A percentile compares a stretch with the other conserved stretches of the same genome.
Conservation (phyloP, 2,113 vertebrate genomes). For the Epinephelus moara region DNA sequence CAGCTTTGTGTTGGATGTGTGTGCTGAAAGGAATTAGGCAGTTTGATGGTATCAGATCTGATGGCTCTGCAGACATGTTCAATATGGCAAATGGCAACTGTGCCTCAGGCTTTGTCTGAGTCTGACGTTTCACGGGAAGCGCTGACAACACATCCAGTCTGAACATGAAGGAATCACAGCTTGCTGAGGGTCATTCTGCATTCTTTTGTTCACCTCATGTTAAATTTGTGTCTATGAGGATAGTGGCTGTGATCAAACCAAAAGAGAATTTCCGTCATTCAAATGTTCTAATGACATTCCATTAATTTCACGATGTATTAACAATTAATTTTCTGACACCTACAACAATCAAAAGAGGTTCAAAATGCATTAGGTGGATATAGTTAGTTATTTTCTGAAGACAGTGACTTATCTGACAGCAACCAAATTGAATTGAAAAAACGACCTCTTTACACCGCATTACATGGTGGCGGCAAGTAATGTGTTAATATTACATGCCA, state of each 20-base stretch:
- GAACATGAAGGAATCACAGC: not conserved
- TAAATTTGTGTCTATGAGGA: not conserved
- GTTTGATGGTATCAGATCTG: slow-evolving; percentile 23
- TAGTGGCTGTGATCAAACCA: not conserved
- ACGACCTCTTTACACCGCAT: too few species aligned
- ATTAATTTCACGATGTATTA: not conserved
- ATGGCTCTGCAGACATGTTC: slow-evolving; percentile 28
- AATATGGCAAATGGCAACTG: slow-evolving; percentile 24
- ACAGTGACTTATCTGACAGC: not conserved
- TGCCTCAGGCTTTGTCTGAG: not conserved
- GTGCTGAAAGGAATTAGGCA: slow-evolving; percentile 38
- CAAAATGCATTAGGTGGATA: not conserved
- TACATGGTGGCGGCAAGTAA: too few species aligned
- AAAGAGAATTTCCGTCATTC: not conserved
- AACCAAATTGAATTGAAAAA: not conserved
- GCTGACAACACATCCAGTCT: not conserved
- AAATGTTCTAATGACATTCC: not conserved
- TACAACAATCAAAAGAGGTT: not conserved
- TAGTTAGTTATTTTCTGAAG: not conserved
- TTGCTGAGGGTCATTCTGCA: not conserved
- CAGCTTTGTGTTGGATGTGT: slow-evolving; percentile 43
- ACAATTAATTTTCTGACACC: not conserved
- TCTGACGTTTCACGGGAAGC: not conserved
- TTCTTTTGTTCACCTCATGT: not conserved
- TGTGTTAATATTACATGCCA: too few species aligned